Percentiles rank a stretch among this genome's conserved stretches.
Conservation (phyloP, 2,888 invertebrate species). For the Drosophila paranaensis region DNA sequence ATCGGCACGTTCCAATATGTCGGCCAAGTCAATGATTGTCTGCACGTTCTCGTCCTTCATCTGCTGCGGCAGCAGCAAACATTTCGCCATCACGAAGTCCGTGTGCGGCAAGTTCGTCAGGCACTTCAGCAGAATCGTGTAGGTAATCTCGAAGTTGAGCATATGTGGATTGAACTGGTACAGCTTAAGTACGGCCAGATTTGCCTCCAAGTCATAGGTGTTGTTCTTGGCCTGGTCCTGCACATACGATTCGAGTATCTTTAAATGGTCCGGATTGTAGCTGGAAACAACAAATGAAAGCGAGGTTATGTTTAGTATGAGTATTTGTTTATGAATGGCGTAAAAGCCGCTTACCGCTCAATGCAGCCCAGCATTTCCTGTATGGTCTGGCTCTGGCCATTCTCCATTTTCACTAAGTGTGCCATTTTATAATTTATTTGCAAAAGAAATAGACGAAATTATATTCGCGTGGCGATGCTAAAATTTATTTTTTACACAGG, state of each 20-base stretch:
- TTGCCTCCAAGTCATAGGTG: constrained; percentile 98
- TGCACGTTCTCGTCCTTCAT: constrained; percentile 93
- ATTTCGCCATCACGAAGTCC: constrained; percentile 99
- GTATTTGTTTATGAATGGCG: constrained; percentile 14
- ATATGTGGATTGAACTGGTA: constrained; percentile 97
- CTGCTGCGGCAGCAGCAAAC: constrained; percentile 93
- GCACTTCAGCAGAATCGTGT: constrained; percentile 96
- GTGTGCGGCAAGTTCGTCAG: constrained; percentile 98
- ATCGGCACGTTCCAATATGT: constrained; percentile 96
- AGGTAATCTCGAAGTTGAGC: constrained; percentile 93
- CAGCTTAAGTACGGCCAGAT: constrained; percentile 97
- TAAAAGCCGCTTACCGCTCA: constrained; percentile 89
- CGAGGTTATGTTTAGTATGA: constrained; percentile 71
- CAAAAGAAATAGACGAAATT: constrained; percentile 39
- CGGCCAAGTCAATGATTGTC: constrained; percentile 94
- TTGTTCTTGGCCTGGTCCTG: constrained; percentile 96
- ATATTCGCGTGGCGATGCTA: constrained; percentile 55
- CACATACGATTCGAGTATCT: constrained; percentile 95
- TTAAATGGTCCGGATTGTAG: constrained; percentile 98
- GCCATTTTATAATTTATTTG: constrained; percentile 71
- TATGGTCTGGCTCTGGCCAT: constrained; percentile 87
- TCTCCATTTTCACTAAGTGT: constrained; percentile 85
- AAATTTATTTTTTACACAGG: constrained; percentile 22
- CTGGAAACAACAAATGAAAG: constrained; percentile 85
- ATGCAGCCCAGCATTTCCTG: constrained; percentile 95